These are phyloP conservation scores for Volucella inanis DNA, from an alignment of 2,888 invertebrate species.

Conservation along the genomic window DNA sequence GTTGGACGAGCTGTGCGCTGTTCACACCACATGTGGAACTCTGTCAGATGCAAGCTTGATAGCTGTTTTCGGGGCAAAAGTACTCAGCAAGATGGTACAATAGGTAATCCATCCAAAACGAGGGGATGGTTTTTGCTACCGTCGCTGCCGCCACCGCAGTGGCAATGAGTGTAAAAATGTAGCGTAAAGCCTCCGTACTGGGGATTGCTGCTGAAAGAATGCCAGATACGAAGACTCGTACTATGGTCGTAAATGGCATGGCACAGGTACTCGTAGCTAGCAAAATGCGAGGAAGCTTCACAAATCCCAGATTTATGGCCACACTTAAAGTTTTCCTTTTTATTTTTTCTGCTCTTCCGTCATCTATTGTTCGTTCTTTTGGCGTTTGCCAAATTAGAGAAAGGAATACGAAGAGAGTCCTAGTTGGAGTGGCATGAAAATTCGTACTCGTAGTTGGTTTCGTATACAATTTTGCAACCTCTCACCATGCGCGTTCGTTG, in stretches of 20 bases:
- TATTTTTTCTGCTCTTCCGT: constrained; percentile 25
- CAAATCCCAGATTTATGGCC: constrained; percentile 81
- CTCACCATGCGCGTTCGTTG: constrained; percentile 56
- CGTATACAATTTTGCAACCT: not conserved
- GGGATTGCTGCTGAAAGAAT: constrained; percentile 26
- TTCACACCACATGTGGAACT: constrained; percentile 69
- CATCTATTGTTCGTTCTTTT: constrained; percentile 44
- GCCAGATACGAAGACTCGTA: constrained; percentile 11
- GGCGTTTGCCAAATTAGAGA: constrained; percentile 62
- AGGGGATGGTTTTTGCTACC: not conserved
- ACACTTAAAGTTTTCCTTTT: constrained; percentile 81
- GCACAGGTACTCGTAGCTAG: constrained; percentile 36
- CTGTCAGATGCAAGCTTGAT: constrained; percentile 63
- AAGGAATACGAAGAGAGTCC: constrained; percentile 30
- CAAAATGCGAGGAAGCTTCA: constrained; percentile 59
- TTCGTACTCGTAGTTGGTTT: no score
- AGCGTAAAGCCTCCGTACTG: constrained; percentile 6
- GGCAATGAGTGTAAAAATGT: constrained; percentile 44
- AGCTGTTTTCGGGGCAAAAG: constrained; percentile 45
- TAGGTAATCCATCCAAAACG: constrained; percentile 69
- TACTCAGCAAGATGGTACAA: constrained; percentile 56
- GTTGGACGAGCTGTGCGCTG: constrained; percentile 64
- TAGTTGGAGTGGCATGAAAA: constrained; percentile 13
- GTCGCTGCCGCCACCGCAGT: not conserved
- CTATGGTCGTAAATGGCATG: constrained; percentile 23